Base-by-base conservation (phyloP, 53 echinoderm and acorn worm genomes). In the Luidia sarsii region DNA sequence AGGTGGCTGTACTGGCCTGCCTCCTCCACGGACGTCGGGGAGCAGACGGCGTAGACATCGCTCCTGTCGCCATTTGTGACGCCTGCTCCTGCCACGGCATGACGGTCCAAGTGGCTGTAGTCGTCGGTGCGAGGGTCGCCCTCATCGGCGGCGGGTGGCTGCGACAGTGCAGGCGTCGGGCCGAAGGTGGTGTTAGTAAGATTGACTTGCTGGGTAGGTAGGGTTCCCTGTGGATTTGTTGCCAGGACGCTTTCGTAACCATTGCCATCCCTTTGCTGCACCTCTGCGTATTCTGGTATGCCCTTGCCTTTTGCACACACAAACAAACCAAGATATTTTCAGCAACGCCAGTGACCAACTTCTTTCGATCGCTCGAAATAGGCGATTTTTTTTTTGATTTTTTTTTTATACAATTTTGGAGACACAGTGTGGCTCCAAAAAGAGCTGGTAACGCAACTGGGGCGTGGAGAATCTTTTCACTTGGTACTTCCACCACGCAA, bases 81-180 rank as follows among this genome's bases (percentile, higher is more conserved):
- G n/a, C n/a, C n/a, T n/a, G n/a, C n/a, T n/a, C n/a, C n/a, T n/a
- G n/a, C n/a, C n/a, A n/a, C n/a, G n/a, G n/a, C n/a, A n/a, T n/a
- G n/a, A 16, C 65, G 65, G 32, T 65, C 65, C 14, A 65, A 39
- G 38, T 72, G 72, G 56, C 57, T 72, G 57, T 72, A 72, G 8
- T 55, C 55, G 2, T 56, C 56, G 23, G 21, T 20, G 22, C 0
- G 3, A 9, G 2, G 2, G 3, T 36, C 63, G 19, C n/a, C 34
- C 19, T 33, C 5, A 36, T 34, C 36, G 16, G 0, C 63, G 41
- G 41, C 41, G 6, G 41, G 41, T n/a, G n/a, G n/a, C n/a, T n/a
- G n/a, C n/a, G n/a, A n/a, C n/a, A n/a, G n/a, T n/a, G n/a, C n/a
- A n/a, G n/a, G n/a, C n/a, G n/a, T n/a, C n/a, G n/a, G n/a, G n/a